Evolutionary conservation across 2,113 vertebrate genomes (phyloP).

Genomic region (Cisticola juncidis): DNA sequence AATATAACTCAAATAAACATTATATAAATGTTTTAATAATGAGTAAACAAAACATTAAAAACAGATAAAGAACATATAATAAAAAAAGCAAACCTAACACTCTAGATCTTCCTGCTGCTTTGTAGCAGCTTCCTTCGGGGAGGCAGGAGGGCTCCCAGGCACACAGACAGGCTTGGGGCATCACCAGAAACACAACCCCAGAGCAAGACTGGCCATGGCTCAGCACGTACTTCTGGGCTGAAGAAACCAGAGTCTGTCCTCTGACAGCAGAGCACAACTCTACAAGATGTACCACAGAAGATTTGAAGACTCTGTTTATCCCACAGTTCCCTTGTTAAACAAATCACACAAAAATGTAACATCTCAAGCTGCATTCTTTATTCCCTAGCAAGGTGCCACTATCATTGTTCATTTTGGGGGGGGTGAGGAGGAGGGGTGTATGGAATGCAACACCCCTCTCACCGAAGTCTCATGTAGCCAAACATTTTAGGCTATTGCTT

Average conservation of each 20-base stretch:
- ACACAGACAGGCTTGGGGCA: background rate
- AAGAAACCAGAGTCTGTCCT: background rate
- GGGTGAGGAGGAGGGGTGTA: background rate
- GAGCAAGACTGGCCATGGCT: background rate
- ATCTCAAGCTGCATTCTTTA: background rate
- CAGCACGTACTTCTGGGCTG: background rate
- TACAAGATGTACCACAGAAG: background rate
- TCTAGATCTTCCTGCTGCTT: background rate
- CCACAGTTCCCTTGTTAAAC: background rate
- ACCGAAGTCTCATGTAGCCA: background rate
- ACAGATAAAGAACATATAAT: background rate
- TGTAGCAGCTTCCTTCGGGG: rapidly evolving
- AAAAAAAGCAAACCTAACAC: background rate
- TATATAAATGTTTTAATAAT: background rate
- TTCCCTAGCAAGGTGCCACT: background rate
- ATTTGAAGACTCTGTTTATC: background rate
- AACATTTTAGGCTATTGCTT: background rate
- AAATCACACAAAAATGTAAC: background rate
- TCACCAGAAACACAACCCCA: background rate
- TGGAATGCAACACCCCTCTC: background rate
- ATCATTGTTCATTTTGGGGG: background rate
- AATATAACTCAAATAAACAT: background rate
- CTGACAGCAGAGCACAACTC: background rate
- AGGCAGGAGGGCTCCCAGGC: background rate
- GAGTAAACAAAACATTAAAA: background rate